Evolutionary conservation across 2,113 vertebrate species (phyloP).

Genomic region (Syrmaticus mikado): DNA sequence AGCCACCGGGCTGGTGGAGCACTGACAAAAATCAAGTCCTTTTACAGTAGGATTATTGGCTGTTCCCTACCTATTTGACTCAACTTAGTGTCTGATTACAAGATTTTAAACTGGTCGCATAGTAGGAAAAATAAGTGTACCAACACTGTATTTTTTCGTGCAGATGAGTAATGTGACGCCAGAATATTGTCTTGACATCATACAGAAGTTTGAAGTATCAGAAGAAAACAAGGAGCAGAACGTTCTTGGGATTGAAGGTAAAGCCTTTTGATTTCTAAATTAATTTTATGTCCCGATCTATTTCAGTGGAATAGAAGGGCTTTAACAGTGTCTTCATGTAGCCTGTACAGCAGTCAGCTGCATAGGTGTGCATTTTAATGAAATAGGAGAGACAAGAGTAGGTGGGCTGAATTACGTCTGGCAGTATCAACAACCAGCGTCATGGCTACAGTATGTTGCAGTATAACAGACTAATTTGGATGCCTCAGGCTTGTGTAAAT

Average conservation of each 20-base stretch:
- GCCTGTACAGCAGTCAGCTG: background rate
- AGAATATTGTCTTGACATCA: constrained; percentile 91
- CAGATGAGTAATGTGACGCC: constrained; percentile 92
- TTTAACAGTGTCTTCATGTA: background rate
- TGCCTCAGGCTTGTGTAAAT: background rate
- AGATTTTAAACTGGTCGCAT: background rate
- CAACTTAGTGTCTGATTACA: background rate
- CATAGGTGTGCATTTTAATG: accelerated
- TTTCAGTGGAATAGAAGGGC: background rate
- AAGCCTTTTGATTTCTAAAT: background rate
- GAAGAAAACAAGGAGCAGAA: constrained; percentile 92
- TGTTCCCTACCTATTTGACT: background rate
- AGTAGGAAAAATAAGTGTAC: background rate
- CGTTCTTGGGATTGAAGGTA: constrained; percentile 95
- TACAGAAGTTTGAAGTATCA: constrained; percentile 93
- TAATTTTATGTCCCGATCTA: background rate
- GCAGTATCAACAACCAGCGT: background rate
- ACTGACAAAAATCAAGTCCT: background rate
- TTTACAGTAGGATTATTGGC: background rate
- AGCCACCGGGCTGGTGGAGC: background rate
- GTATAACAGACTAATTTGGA: background rate
- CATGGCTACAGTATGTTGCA: background rate
- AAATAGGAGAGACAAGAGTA: background rate
- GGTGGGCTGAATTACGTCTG: background rate
- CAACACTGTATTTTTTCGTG: constrained; percentile 58